These are phyloP conservation scores for Bubalus kerabau DNA, from an alignment of 2,113 vertebrate species.

Conservation along the genomic window DNA sequence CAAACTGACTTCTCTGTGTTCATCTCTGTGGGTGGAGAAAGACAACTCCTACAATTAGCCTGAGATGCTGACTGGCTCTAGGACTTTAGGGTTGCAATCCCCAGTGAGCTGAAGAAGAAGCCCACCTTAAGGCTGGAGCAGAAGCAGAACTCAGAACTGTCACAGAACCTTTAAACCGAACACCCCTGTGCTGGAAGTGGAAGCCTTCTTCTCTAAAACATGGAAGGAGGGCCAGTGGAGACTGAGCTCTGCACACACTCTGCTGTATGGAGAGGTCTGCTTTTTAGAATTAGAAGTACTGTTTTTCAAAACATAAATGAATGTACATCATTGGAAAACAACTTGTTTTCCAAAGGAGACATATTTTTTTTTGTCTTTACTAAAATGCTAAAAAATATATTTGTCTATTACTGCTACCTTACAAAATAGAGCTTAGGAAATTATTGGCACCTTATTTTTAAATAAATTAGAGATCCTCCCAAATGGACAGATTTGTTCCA, in stretches of 20 bases:
- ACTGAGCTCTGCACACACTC: fast-evolving
- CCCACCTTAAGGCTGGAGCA: not conserved
- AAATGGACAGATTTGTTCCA: constrained; percentile 22
- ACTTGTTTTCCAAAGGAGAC: not conserved
- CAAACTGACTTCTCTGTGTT: constrained; percentile 58
- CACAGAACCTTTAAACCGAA: fast-evolving
- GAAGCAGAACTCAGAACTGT: not conserved
- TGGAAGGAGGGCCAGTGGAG: not conserved
- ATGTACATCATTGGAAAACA: not conserved
- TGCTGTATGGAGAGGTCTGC: not conserved
- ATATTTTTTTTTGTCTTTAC: not conserved
- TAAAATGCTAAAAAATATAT: not conserved
- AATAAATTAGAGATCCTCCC: not conserved
- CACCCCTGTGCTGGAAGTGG: fast-evolving
- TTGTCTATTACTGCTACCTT: not conserved
- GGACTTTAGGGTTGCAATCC: not conserved
- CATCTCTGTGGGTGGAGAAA: constrained; percentile 62
- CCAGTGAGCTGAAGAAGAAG: fast-evolving
- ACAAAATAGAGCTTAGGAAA: constrained; percentile 30
- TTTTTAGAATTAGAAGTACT: not conserved
- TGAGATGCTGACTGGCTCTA: constrained; percentile 56
- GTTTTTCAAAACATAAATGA: constrained; percentile 10
- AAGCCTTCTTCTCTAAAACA: not conserved
- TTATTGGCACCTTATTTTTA: constrained; percentile 16
- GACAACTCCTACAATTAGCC: constrained; percentile 64